These are phyloP conservation scores for Acrobasis suavella DNA, from an alignment of 2,888 invertebrate genomes.

Conservation along the genomic window DNA sequence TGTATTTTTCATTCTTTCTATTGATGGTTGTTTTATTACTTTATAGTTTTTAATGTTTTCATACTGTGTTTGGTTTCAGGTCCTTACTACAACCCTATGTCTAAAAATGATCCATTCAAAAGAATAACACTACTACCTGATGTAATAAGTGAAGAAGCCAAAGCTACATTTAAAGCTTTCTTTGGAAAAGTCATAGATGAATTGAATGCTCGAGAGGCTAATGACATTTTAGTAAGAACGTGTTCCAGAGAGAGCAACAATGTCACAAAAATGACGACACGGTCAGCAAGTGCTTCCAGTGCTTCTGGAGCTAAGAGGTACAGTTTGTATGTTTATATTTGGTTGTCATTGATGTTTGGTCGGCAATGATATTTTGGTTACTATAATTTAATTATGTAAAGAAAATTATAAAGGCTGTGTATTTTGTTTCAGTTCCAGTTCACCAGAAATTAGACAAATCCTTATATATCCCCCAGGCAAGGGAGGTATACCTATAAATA, in stretches of 20 bases:
- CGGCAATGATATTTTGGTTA: too few relatives aligned
- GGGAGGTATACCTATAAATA: slow-evolving; percentile 94
- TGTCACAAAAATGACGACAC: slow-evolving; percentile 67
- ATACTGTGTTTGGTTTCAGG: slow-evolving; percentile 49
- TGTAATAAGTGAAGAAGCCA: slow-evolving; percentile 85
- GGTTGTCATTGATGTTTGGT: background rate
- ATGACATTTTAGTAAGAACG: slow-evolving; percentile 90
- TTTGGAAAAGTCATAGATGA: slow-evolving; percentile 86
- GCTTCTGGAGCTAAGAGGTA: slow-evolving; percentile 67
- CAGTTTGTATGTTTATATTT: slow-evolving; percentile 19
- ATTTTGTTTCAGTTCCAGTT: slow-evolving; percentile 72
- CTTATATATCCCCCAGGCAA: slow-evolving; percentile 93
- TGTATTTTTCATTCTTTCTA: slow-evolving; percentile 20
- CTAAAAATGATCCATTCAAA: slow-evolving; percentile 85
- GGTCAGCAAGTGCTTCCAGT: slow-evolving; percentile 61
- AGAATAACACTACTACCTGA: slow-evolving; percentile 90
- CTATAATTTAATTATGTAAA: too few relatives aligned
- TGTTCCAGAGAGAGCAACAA: slow-evolving; percentile 83
- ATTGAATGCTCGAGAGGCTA: slow-evolving; percentile 88
- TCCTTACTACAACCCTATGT: slow-evolving; percentile 83
- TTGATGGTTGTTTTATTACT: background rate
- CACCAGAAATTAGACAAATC: slow-evolving; percentile 84
- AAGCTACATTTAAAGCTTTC: slow-evolving; percentile 84
- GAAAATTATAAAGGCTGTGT: background rate
- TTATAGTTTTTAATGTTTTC: background rate